These are phyloP conservation scores for Ammospiza maritima DNA, from an alignment of 2,797 vertebrate species.

Conservation along the genomic window DNA sequence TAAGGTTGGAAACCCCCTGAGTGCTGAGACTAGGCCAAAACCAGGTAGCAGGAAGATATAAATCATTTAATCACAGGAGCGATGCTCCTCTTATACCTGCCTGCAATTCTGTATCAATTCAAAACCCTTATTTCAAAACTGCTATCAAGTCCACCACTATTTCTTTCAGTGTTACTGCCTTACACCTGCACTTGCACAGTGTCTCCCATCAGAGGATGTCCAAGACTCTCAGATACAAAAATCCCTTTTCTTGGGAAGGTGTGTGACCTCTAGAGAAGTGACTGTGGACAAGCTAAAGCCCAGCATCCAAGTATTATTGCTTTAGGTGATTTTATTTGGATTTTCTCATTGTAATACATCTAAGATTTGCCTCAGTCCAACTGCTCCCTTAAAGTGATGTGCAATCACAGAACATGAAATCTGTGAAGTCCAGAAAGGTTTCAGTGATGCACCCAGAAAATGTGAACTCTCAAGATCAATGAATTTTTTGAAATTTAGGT, in stretches of 20 bases:
- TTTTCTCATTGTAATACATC: neutral
- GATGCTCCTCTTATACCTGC: neutral
- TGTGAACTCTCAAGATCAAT: neutral
- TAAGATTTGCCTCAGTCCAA: neutral
- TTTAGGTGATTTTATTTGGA: neutral
- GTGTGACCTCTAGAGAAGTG: neutral
- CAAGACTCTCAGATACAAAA: neutral
- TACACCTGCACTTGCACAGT: neutral
- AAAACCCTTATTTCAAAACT: neutral
- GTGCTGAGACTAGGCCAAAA: neutral
- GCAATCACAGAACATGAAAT: neutral
- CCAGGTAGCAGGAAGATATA: neutral
- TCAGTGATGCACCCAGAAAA: neutral
- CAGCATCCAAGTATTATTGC: neutral
- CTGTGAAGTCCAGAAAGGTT: neutral
- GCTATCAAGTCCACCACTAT: neutral
- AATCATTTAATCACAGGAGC: neutral
- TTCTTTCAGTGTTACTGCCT: neutral
- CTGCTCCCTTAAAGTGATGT: neutral
- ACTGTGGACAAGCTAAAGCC: neutral
- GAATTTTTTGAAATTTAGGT: neutral
- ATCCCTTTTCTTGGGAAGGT: neutral
- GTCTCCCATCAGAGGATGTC: neutral
- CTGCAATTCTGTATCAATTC: neutral
- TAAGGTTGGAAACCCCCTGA: neutral